Base-by-base conservation (phyloP, 1,140 invertebrate species). In the Halictus rubicundus region DNA sequence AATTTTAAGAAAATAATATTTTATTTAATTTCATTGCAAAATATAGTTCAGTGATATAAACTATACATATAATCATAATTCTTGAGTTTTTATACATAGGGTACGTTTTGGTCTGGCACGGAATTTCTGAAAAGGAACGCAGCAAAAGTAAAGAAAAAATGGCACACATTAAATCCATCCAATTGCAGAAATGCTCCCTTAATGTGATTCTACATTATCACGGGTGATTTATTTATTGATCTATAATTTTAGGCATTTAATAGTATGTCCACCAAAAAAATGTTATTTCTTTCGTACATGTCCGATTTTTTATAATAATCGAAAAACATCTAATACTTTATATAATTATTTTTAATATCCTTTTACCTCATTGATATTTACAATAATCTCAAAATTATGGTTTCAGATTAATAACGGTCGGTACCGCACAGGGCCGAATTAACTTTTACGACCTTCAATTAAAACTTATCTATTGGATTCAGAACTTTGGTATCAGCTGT, bases 381-480 rank as follows among this genome's bases (percentile, higher is more conserved):
- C 69, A 27, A 21, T 54, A 54, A 57, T 57, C 21, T n/a, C 21
- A 72, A 69, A 25, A 82, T 23, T 72, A 14, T 46, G 23, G 71
- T 83, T 76, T 72, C n/a, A 95, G 94, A 27, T 82, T 93, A 9
- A 86, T 95, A 42, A 93, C 93, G 16, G 94, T 92, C 0, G 94
- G 94, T 37, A 94, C 94, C 76, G 88, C 82, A 14, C 83, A 63
- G 49, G 95, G 94, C 0, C 89, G 93, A 16, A 90, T 95, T 12
- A 91, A 87, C 65, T 95, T 95, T 85, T 95, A 95, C 78, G 94
- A 95, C 80, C 88, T 91, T 42, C 88, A 94, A 70, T 84, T 95
- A 80, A 94, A 89, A 83, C 85, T 95, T 54, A 79, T 95, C 32
- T 94, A 94, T 75, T 94, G 94, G 94, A 89, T 93, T 52, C 88